Evolutionary conservation across 2,113 vertebrate species (phyloP).

Genomic region (Telmatochromis brichardi): DNA sequence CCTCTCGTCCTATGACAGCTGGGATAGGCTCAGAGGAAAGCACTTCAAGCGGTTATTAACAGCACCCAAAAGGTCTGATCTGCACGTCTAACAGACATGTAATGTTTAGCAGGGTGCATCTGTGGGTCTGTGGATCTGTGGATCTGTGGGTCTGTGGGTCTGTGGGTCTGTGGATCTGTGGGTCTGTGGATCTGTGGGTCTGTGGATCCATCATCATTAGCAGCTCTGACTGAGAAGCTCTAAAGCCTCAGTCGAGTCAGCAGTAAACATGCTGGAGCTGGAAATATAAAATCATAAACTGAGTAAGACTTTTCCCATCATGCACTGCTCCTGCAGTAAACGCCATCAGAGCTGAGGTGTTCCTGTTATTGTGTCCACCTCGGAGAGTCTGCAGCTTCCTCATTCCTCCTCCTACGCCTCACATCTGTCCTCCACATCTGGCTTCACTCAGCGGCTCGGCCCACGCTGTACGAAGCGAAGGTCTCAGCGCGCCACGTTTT

Average conservation of each 20-base stretch:
- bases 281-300: not conserved
- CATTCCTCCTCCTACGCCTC: not conserved
- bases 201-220: not conserved
- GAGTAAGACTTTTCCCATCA: not conserved
- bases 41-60: not conserved
- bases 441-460: conserved; percentile 7
- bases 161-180: accelerated
- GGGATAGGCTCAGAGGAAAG: not conserved
- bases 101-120: not conserved
- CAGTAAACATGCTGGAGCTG: not conserved
- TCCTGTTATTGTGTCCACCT: not conserved
- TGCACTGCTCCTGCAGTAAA: not conserved
- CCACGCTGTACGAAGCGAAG: not conserved
- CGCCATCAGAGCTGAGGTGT: not conserved
- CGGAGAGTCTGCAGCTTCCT: not conserved
- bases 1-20: not conserved
- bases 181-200: accelerated
- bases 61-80: not conserved
- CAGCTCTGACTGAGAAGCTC: not conserved
- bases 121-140: accelerated
- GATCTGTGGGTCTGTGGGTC: accelerated
- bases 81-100: accelerated
- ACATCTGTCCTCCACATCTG: conserved; percentile 46
- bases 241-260: not conserved
- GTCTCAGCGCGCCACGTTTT: not conserved